Conservation (phyloP, 2,888 invertebrate genomes). For the Stictocephala bisonia region DNA sequence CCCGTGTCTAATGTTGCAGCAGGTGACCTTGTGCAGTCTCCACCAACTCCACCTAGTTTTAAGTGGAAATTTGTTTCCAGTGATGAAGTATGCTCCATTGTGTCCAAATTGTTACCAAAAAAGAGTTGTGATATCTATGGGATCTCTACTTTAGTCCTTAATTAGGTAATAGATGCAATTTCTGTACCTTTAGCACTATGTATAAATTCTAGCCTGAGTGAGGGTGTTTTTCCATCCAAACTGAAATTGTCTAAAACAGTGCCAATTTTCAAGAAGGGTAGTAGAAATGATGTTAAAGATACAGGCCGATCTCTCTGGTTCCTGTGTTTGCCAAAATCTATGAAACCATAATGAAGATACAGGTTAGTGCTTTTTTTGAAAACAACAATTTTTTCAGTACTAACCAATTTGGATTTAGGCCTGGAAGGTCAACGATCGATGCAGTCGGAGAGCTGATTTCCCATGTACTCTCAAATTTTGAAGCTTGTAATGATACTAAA, state of each 20-base stretch:
- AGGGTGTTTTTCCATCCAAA: background rate
- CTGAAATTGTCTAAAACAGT: conserved; percentile 9
- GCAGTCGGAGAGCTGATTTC: background rate
- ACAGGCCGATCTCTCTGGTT: conserved; percentile 31
- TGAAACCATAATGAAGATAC: background rate
- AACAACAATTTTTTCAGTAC: background rate
- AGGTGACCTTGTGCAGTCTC: too few species aligned
- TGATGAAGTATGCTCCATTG: background rate
- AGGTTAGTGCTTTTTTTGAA: background rate
- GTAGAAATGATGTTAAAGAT: background rate
- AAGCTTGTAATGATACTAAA: background rate
- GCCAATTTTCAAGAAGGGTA: conserved; percentile 14
- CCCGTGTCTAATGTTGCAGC: too few species aligned
- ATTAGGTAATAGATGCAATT: background rate
- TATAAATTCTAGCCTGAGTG: conserved; percentile 14
- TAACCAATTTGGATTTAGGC: conserved; percentile 14
- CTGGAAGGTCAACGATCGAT: conserved; percentile 12
- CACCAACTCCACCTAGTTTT: background rate
- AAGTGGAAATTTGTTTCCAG: background rate
- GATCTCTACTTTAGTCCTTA: conserved; percentile 12
- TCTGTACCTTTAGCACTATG: background rate
- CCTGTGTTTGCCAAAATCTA: conserved; percentile 14
- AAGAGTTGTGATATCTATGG: conserved; percentile 22
- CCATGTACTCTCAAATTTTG: conserved; percentile 4
- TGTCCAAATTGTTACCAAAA: background rate